These are phyloP conservation scores for Datnioides undecimradiatus DNA, from an alignment of 2,113 vertebrate species.

Conservation along the genomic window DNA sequence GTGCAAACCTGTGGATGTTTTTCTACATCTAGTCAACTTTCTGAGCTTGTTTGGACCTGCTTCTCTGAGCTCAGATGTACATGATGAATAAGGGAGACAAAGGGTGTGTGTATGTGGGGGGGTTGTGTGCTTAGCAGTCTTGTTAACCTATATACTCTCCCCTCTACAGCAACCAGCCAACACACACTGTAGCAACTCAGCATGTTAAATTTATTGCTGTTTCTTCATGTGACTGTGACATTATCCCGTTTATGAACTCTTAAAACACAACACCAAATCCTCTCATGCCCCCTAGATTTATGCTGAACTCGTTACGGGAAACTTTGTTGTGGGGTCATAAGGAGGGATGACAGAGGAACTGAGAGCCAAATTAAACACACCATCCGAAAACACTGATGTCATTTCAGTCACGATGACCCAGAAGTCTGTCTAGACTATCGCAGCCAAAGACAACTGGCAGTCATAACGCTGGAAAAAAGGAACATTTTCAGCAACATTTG, in stretches of 20 bases:
- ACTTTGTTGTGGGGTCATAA: constrained; percentile 71
- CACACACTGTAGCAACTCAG: constrained; percentile 7
- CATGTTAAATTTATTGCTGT: constrained; percentile 25
- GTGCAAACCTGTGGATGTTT: constrained; percentile 47
- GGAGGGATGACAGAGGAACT: constrained; percentile 44
- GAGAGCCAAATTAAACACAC: constrained; percentile 70
- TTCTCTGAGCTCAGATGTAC: constrained; percentile 26
- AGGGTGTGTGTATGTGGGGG: constrained; percentile 5
- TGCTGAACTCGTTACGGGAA: constrained; percentile 26
- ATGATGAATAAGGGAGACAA: neutral
- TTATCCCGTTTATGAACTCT: constrained; percentile 43
- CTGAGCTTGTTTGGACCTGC: constrained; percentile 57
- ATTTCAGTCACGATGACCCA: constrained; percentile 63
- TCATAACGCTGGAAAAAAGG: constrained; percentile 56
- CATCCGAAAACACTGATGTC: constrained; percentile 68
- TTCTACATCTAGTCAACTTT: neutral
- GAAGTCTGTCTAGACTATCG: constrained; percentile 59
- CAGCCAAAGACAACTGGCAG: constrained; percentile 63
- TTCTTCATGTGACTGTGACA: constrained; percentile 18
- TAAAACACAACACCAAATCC: constrained; percentile 42
- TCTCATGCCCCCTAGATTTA: constrained; percentile 25
- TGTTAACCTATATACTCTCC: constrained; percentile 28
- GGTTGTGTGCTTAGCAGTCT: constrained; percentile 28
- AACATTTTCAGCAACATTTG: constrained; percentile 64
- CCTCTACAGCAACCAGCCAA: too few relatives aligned